phyloP scores from a whole-genome alignment of 1,140 invertebrate species.

The Drosophila paulistorum region DNA sequence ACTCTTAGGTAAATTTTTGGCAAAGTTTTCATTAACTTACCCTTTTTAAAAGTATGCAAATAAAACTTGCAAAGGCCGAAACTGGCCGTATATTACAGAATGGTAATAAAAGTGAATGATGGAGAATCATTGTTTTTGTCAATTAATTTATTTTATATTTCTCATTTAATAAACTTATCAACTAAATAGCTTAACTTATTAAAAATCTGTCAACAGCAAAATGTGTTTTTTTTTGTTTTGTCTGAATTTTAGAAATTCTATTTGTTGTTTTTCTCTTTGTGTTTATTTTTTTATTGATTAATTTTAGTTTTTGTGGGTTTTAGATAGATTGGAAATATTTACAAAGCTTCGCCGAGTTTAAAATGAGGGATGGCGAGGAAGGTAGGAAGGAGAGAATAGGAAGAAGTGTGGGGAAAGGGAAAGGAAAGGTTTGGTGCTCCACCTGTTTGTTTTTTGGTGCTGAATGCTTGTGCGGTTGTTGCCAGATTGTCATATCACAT shows the following conservation, averaged over 20 bases:
- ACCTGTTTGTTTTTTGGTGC: slow-evolving; percentile 33
- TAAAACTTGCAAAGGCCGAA: too few relatives aligned
- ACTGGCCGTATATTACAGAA: too few relatives aligned
- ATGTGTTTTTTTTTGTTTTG: slow-evolving; percentile 20
- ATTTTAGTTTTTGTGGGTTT: slow-evolving; percentile 34
- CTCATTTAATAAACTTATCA: slow-evolving; percentile 54
- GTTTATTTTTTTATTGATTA: too few relatives aligned
- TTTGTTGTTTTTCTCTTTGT: slow-evolving; percentile 19
- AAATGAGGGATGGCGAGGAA: background rate
- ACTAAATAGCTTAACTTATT: slow-evolving; percentile 40
- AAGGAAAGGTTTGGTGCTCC: slow-evolving; percentile 6
- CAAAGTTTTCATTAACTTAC: too few relatives aligned
- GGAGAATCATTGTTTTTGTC: background rate
- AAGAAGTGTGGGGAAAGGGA: background rate
- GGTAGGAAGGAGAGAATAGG: too few relatives aligned
- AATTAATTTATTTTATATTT: slow-evolving; percentile 35
- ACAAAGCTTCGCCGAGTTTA: slow-evolving; percentile 21
- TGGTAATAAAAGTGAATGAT: too few relatives aligned
- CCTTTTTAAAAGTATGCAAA: too few relatives aligned
- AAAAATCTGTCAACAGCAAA: slow-evolving; percentile 35
- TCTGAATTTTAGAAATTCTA: slow-evolving; percentile 38
- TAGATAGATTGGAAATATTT: slow-evolving; percentile 36
- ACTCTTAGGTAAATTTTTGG: too few relatives aligned
- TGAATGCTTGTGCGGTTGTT: slow-evolving; percentile 32
- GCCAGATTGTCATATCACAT: slow-evolving; percentile 64